A percentile compares a stretch with the other conserved stretches of the same genome.
Conservation (phyloP, 2,797 vertebrate species). For the Typhlichthys subterraneus region DNA sequence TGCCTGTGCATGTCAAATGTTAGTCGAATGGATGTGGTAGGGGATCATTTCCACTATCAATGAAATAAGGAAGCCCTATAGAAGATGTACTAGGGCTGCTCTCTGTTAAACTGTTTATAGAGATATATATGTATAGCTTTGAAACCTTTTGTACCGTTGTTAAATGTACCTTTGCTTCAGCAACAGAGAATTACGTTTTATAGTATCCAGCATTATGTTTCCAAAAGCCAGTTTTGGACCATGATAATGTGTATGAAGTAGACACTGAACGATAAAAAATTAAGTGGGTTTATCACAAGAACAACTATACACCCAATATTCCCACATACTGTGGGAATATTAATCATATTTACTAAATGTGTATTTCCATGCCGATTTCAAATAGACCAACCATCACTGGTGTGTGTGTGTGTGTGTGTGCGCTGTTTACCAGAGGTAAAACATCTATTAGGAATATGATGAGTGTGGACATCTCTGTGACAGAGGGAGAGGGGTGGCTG, state of each 20-base stretch:
- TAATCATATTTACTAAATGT: too few relatives aligned
- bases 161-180: neutral
- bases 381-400: neutral
- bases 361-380: too few relatives aligned
- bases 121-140: too few relatives aligned
- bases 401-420: neutral
- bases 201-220: neutral
- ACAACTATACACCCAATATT: too few relatives aligned
- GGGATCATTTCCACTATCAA: too few relatives aligned
- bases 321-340: too few relatives aligned
- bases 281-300: too few relatives aligned
- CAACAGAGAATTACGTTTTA: neutral
- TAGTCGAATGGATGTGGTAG: neutral
- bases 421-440: slow-evolving; percentile 87
- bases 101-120: too few relatives aligned
- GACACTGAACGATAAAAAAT: too few relatives aligned
- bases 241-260: neutral
- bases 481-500: slow-evolving; percentile 69
- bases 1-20: neutral
- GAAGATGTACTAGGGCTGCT: too few relatives aligned
- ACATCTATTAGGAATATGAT: slow-evolving; percentile 93
- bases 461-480: slow-evolving; percentile 88
- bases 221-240: neutral
- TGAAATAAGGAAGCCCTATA: too few relatives aligned
- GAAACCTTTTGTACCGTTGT: too few relatives aligned